phyloP scores from a whole-genome alignment of 2,888 invertebrate genomes.

The Stictocephala bisonia region DNA sequence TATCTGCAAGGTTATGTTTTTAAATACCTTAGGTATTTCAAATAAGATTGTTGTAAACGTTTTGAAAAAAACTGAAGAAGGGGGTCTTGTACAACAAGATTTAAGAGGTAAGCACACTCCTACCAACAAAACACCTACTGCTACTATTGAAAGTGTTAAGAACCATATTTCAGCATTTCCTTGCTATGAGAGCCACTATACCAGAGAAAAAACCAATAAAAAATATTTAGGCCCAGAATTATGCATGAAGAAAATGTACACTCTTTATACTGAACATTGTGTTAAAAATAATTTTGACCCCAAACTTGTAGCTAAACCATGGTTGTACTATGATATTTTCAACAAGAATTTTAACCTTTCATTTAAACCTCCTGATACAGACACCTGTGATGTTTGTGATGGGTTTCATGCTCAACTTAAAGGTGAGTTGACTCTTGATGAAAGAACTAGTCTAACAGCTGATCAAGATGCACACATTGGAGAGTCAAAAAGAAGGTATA shows the following conservation, averaged over 20 bases:
- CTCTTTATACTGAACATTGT: conserved; percentile 25
- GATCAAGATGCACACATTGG: conserved; percentile 13
- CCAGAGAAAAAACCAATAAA: conserved; percentile 16
- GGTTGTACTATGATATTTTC: conserved; percentile 40
- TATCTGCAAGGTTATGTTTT: conserved; percentile 38
- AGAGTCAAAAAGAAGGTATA: conserved; percentile 17
- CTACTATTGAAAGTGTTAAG: conserved; percentile 19
- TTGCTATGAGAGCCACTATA: conserved; percentile 31
- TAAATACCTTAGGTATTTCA: conserved; percentile 43
- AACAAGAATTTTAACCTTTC: conserved; percentile 43
- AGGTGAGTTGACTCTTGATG: conserved; percentile 3
- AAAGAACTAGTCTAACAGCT: background rate
- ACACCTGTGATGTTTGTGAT: conserved; percentile 47
- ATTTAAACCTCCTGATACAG: conserved; percentile 43
- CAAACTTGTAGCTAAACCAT: conserved; percentile 33
- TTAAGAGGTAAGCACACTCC: conserved; percentile 36
- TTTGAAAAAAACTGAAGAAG: conserved; percentile 11
- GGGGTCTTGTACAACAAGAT: conserved; percentile 38
- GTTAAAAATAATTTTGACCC: conserved; percentile 14
- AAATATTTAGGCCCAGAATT: conserved; percentile 33
- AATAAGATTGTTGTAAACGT: conserved; percentile 28
- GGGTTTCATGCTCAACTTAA: conserved; percentile 30
- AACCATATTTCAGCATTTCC: conserved; percentile 19
- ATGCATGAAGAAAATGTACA: conserved; percentile 36
- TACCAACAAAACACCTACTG: conserved; percentile 31